phyloP scores from a whole-genome alignment of 1,140 invertebrate species.

The Scaptomyza pallida region DNA sequence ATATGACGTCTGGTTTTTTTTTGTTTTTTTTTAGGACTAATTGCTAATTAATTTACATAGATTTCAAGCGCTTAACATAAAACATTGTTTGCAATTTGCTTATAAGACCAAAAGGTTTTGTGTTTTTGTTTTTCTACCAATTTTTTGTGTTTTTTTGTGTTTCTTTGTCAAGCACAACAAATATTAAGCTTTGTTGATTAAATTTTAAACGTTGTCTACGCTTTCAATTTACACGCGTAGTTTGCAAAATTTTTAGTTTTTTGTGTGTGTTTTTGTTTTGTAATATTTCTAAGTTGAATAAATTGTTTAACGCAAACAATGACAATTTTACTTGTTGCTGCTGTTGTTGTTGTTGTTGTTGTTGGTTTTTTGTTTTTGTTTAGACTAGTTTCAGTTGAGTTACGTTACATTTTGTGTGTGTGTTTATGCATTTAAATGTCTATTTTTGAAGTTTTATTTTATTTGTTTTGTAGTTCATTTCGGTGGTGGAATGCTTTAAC shows the following conservation, averaged over 20 bases:
- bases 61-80: constrained; percentile 72
- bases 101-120: constrained; percentile 32
- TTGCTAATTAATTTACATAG: constrained; percentile 72
- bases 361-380: constrained; percentile 29
- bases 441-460: constrained; percentile 44
- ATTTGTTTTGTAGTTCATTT: constrained; percentile 58
- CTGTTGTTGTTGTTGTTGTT: constrained; percentile 27
- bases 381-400: constrained; percentile 81
- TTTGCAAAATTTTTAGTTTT: constrained; percentile 10
- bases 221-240: constrained; percentile 20
- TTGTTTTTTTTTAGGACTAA: constrained; percentile 25
- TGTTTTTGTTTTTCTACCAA: neutral
- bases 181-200: constrained; percentile 47
- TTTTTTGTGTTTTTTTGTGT: constrained; percentile 14
- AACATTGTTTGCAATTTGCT: constrained; percentile 46
- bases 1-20: constrained; percentile 47
- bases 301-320: constrained; percentile 45
- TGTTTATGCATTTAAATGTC: constrained; percentile 18
- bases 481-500: constrained; percentile 78
- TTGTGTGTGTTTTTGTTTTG: too few relatives aligned
- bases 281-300: constrained; percentile 9
- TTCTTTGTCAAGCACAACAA: constrained; percentile 65
- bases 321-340: constrained; percentile 43
- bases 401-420: constrained; percentile 67
- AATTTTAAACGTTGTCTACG: constrained; percentile 30